These are phyloP conservation scores for Diachrysia chrysitis DNA, from an alignment of 2,888 invertebrate genomes.

Conservation along the genomic window DNA sequence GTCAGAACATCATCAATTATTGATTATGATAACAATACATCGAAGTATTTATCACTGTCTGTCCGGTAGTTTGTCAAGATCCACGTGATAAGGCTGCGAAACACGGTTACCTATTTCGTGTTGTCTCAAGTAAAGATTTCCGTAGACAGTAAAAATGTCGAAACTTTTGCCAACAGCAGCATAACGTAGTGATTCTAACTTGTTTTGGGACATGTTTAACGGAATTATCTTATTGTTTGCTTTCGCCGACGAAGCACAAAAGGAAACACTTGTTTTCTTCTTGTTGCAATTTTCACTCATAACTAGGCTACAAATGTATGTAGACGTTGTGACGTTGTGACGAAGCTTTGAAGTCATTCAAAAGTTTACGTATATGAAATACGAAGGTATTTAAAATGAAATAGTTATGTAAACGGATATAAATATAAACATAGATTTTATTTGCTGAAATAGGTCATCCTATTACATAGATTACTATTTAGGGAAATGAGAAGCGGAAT, in stretches of 20 bases:
- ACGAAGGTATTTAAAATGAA: not conserved
- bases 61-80: slow-evolving; percentile 72
- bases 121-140: slow-evolving; percentile 67
- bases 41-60: slow-evolving; percentile 64
- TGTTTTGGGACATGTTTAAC: slow-evolving; percentile 70
- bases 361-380: slow-evolving; percentile 14
- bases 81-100: slow-evolving; percentile 65
- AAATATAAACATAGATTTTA: not conserved
- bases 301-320: slow-evolving; percentile 44
- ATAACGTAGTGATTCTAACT: slow-evolving; percentile 73
- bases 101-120: slow-evolving; percentile 64
- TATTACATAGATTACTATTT: slow-evolving; percentile 9
- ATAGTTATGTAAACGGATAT: not conserved
- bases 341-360: slow-evolving; percentile 28
- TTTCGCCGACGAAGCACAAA: slow-evolving; percentile 56
- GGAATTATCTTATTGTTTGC: slow-evolving; percentile 70
- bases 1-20: slow-evolving; percentile 54
- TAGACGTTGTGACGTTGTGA: slow-evolving; percentile 26
- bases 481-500: slow-evolving; percentile 20
- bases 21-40: slow-evolving; percentile 66
- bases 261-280: slow-evolving; percentile 58
- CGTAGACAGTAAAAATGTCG: slow-evolving; percentile 77
- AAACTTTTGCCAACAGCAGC: slow-evolving; percentile 71
- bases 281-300: slow-evolving; percentile 50
- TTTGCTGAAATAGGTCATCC: not conserved